Conservation (phyloP, 2,113 vertebrate genomes). For the Tamias sibiricus region DNA sequence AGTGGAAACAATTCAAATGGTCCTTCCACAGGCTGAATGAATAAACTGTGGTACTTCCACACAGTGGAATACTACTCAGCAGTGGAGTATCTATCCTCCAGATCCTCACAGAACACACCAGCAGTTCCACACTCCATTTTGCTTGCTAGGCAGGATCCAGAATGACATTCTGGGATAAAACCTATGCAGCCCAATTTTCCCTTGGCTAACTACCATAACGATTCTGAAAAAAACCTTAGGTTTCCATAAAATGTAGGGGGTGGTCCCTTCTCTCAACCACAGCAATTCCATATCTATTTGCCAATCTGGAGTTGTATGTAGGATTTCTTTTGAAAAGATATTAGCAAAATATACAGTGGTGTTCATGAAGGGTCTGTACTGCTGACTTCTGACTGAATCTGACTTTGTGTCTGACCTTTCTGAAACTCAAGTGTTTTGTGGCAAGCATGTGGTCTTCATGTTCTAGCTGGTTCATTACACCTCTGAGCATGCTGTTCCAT, state of each 20-base stretch:
- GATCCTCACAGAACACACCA: neutral
- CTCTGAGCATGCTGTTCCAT: neutral
- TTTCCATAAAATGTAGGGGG: neutral
- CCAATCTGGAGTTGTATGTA: neutral
- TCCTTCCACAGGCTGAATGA: neutral
- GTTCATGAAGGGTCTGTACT: neutral
- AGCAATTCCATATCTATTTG: neutral
- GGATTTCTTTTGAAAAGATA: slow-evolving; percentile 26
- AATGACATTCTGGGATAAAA: neutral
- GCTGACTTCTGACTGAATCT: too few species aligned
- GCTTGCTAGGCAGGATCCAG: neutral
- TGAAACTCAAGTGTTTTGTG: neutral
- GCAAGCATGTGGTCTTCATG: neutral
- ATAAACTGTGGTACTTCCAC: neutral
- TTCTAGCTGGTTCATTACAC: neutral
- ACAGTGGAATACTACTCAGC: neutral
- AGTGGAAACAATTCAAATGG: neutral
- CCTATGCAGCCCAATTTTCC: neutral
- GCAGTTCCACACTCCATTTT: neutral
- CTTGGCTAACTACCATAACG: neutral
- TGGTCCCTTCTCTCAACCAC: neutral
- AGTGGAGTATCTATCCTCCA: neutral
- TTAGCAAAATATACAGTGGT: neutral
- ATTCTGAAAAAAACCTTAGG: neutral
- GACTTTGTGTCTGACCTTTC: neutral